Evolutionary conservation across 2,888 invertebrate genomes (phyloP), one percentile per base, ranked within the genome.

Genomic region (Sturmia bella): DNA sequence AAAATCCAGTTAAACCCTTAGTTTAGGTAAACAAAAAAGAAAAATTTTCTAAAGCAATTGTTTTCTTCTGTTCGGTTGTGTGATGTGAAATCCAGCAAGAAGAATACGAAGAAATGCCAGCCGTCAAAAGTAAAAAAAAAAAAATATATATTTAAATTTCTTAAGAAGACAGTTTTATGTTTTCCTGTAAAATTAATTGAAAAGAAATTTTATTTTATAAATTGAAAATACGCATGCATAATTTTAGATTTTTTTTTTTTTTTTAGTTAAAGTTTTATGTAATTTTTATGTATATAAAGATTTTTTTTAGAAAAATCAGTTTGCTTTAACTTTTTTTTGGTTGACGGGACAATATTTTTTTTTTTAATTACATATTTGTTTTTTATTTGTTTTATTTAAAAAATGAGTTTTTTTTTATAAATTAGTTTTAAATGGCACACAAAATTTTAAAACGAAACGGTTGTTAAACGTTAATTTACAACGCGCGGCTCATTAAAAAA

Each of bases 311-410:
- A 61, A 80, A 68, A 76, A 68, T 61, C 68, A 32, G 70, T 83
- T 83, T 82, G 81, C 83, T 84, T 84, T 85, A 87, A 86, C 87
- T 89, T 88, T 64, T 87, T 87, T 90, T 90, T 91, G 90, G 90
- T 91, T 90, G 90, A 91, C 90, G 90, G 90, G 90, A 90, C 90
- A 89, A 88, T 89, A 76, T 76, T 68, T 75, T 52, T 69, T 69
- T 50, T 63, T 45, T 61, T 54, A n/a, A n/a, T n/a, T n/a, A n/a
- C n/a, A n/a, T 68, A 61, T 85, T 87, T 86, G 87, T 86, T 84
- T 57, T 72, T 37, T 59, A 73, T 83, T 72, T 69, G 41, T 66
- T 80, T 69, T 77, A 57, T 75, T 45, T 41, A 59, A 48, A 72
- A 69, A 73, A 41, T 74, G 45, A 64, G 43, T 68, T 80, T 73